A percentile compares a stretch with the other conserved stretches of the same genome.
These are phyloP conservation scores for Pristionchus japonicus DNA, from an alignment of 2,888 invertebrate species.

Conservation along the genomic window DNA sequence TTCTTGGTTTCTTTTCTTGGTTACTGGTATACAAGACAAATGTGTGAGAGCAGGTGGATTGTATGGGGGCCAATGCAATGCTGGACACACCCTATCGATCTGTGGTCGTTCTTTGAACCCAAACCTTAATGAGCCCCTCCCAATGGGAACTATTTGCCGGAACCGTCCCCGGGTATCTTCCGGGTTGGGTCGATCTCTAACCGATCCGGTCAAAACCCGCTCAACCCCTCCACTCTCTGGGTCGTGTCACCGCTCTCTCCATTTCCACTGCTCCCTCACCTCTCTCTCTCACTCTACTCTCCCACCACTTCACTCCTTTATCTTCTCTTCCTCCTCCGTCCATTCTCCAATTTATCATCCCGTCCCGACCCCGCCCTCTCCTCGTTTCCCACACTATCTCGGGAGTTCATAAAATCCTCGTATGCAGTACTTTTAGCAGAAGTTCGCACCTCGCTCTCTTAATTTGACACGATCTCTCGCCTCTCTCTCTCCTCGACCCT, in stretches of 20 bases:
- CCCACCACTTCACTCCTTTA: not conserved
- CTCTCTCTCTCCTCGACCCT: conserved; percentile 28
- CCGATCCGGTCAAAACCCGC: conserved; percentile 14
- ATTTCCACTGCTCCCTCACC: conserved; percentile 3
- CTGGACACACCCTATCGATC: not conserved
- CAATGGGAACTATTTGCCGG: not conserved
- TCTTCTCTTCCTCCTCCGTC: not conserved
- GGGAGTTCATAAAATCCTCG: not conserved
- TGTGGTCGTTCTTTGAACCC: not conserved
- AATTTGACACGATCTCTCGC: not conserved
- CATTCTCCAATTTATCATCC: conserved; percentile 14
- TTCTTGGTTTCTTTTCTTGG: no score
- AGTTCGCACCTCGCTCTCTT: conserved; percentile 1
- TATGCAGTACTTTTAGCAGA: not conserved
- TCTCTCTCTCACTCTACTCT: conserved; percentile 20
- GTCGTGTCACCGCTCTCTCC: not conserved
- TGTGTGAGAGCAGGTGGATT: not conserved
- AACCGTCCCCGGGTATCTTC: not conserved
- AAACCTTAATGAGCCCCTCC: not conserved
- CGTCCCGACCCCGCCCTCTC: not conserved
- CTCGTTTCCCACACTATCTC: not conserved
- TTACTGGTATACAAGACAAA: not conserved
- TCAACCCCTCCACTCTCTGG: not conserved
- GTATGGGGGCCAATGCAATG: no score
- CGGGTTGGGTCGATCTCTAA: not conserved